phyloP scores from a whole-genome alignment of 2,888 invertebrate genomes.

The Sipunculus nudus region DNA sequence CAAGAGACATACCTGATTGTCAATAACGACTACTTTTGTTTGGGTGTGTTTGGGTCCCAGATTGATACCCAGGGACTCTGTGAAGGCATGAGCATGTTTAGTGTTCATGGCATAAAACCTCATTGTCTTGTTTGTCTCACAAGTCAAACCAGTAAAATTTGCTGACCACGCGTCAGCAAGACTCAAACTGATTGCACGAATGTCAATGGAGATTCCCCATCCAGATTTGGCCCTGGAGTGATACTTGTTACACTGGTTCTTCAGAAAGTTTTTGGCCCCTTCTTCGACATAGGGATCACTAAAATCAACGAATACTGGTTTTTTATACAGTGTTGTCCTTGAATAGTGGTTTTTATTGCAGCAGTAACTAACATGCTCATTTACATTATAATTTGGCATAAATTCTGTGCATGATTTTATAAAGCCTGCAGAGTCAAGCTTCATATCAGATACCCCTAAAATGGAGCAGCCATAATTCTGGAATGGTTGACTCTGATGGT shows the following conservation, averaged over 20 bases:
- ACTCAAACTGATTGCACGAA: background rate
- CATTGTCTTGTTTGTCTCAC: conserved; percentile 72
- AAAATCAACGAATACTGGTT: too few relatives aligned
- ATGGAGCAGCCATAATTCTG: conserved; percentile 14
- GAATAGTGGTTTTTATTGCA: too few relatives aligned
- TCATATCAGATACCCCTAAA: too few relatives aligned
- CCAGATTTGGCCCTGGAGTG: too few relatives aligned
- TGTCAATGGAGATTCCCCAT: background rate
- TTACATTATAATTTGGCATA: conserved; percentile 46
- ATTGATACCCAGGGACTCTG: conserved; percentile 79
- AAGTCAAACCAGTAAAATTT: conserved; percentile 61
- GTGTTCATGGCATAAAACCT: conserved; percentile 79
- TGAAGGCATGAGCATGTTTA: conserved; percentile 77
- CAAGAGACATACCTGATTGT: conserved; percentile 76
- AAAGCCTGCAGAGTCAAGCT: too few relatives aligned
- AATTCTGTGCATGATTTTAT: conserved; percentile 46
- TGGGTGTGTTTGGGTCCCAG: conserved; percentile 42
- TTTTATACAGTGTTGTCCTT: too few relatives aligned
- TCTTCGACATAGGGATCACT: conserved; percentile 11
- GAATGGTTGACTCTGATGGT: conserved; percentile 16
- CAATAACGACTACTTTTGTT: conserved; percentile 73
- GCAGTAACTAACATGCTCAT: conserved; percentile 47
- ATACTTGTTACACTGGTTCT: too few relatives aligned
- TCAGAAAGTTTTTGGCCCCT: background rate
- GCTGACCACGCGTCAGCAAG: background rate